A percentile compares a stretch with the other conserved stretches of the same genome.
Conservation (phyloP, 2,113 vertebrate genomes). For the Oplegnathus fasciatus region DNA sequence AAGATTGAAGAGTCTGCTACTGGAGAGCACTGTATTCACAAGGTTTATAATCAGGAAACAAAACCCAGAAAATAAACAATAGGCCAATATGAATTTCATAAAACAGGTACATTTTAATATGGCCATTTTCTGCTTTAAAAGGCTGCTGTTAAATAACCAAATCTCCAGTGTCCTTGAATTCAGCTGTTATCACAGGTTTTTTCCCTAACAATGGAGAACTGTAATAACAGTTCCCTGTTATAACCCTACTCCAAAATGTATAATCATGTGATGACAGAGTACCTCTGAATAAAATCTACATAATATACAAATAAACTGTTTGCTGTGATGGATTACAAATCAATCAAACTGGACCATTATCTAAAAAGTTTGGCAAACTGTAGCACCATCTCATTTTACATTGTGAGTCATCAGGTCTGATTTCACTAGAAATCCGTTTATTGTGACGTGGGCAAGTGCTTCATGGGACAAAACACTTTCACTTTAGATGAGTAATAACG, state of each 20-base stretch:
- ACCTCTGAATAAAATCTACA: not conserved
- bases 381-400: not conserved
- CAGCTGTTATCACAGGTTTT: no score
- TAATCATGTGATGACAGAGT: not conserved
- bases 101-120: not conserved
- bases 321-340: not conserved
- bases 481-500: not conserved
- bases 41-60: not conserved
- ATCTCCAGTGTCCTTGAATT: not conserved
- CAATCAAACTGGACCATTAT: not conserved
- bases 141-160: not conserved
- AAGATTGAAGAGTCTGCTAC: not conserved
- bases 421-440: conserved; percentile 7
- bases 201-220: no score
- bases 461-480: not conserved
- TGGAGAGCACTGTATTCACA: not conserved
- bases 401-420: not conserved
- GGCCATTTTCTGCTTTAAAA: not conserved
- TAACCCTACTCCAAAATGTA: no score
- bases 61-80: not conserved
- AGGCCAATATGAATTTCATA: not conserved
- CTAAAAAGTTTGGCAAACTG: no score
- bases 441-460: not conserved
- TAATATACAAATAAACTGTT: not conserved
- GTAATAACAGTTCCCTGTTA: no score